Conservation (phyloP, 2,888 invertebrate species). For the Macrosiphum euphorbiae region DNA sequence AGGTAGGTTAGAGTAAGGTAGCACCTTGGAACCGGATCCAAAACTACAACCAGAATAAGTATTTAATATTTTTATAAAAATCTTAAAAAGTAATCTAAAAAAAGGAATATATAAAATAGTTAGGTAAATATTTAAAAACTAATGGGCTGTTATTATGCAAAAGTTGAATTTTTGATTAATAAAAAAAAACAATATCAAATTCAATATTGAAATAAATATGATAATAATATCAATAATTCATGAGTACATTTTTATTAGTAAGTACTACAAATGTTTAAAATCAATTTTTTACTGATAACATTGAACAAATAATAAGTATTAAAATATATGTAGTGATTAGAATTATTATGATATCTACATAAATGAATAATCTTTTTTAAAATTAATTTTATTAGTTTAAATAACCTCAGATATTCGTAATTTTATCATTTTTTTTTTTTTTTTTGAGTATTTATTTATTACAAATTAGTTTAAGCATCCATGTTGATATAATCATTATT, state of each 20-base stretch:
- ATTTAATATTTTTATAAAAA: too few species aligned
- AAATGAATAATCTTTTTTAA: neutral
- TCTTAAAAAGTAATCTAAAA: too few species aligned
- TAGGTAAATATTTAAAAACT: too few species aligned
- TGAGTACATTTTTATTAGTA: neutral
- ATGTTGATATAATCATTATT: neutral
- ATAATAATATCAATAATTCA: neutral
- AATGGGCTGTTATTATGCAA: too few species aligned
- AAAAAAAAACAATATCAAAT: neutral
- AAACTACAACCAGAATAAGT: too few species aligned
- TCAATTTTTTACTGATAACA: neutral
- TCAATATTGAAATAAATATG: slow-evolving; percentile 16
- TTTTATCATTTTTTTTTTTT: neutral
- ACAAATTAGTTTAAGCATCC: neutral
- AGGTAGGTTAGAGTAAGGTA: too few species aligned
- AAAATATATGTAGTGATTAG: neutral
- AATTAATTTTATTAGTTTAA: neutral
- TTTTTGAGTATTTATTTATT: neutral
- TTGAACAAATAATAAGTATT: neutral
- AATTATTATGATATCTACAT: neutral
- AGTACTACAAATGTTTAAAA: neutral
- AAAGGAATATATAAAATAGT: too few species aligned
- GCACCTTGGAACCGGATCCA: too few species aligned
- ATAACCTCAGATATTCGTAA: slow-evolving; percentile 3
- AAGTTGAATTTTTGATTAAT: neutral